Conservation (phyloP, 2,797 vertebrate genomes). For the Helarctos malayanus region DNA sequence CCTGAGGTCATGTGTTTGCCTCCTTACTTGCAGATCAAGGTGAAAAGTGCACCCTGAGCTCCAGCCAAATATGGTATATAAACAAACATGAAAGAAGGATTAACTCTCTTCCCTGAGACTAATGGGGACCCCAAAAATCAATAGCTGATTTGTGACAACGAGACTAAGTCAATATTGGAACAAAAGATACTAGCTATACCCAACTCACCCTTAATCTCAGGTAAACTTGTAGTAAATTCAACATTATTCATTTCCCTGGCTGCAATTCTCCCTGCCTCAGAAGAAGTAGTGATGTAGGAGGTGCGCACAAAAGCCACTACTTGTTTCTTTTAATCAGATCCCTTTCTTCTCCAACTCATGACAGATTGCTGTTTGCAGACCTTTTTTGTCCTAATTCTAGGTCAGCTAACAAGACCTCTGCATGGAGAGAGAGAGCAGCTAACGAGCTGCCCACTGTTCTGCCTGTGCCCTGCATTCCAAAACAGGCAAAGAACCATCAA, state of each 20-base stretch:
- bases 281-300: conserved; percentile 82
- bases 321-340: conserved; percentile 85
- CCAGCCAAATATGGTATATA: conserved; percentile 86
- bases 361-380: conserved; percentile 83
- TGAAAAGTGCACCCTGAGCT: conserved; percentile 90
- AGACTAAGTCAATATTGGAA: conserved; percentile 89
- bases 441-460: neutral
- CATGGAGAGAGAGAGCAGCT: neutral
- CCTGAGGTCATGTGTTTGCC: conserved; percentile 86
- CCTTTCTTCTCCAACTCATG: conserved; percentile 76
- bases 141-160: conserved; percentile 87
- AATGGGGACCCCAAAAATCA: conserved; percentile 86
- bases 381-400: conserved; percentile 70
- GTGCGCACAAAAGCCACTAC: conserved; percentile 83
- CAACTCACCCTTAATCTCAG: conserved; percentile 82
- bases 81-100: conserved; percentile 89
- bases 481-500: neutral
- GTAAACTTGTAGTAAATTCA: conserved; percentile 85
- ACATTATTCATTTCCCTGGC: conserved; percentile 80
- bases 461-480: neutral
- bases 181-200: conserved; percentile 86
- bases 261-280: conserved; percentile 79
- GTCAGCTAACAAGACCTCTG: neutral
- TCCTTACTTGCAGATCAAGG: conserved; percentile 87
- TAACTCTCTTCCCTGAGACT: conserved; percentile 83